Evolutionary conservation across 2,888 invertebrate species (phyloP), one percentile per base, ranked within the genome.

Genomic region (Calameuta filiformis): DNA sequence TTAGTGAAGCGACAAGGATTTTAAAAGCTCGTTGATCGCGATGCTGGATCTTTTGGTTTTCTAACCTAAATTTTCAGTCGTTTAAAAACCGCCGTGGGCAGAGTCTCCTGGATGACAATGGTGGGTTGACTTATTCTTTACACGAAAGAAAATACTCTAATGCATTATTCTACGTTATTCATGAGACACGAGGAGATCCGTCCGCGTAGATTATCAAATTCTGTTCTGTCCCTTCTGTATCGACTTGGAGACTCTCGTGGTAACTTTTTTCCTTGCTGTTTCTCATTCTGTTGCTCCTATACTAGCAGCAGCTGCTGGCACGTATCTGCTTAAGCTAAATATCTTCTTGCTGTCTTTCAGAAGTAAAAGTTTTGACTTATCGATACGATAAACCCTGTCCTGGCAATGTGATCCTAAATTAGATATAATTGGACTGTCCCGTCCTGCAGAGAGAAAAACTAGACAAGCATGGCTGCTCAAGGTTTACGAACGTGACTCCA

Each of bases 71-170:
- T 23, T 56, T 56, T 56, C 56, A 23, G 9, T 56, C 56, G 23
- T 56, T 23, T 56, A 23, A 56, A 56, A 56, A 6, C 2, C 9
- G 23, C 9, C 23, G 9, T 56, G 23, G 56, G 9, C 9, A 2
- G 56, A 23, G 23, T 6, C 2, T 56, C 15, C 40, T 56, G 40
- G 23, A 56, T 56, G 15, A 15, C 40, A 40, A 40, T 15, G 40
- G 40, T 15, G 40, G 15, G 15, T 40, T 15, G 1, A 56, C 1
- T 56, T 56, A 76, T 15, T 85, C 85, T 82, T 86, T 86, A 85
- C 85, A 79, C 83, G 73, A 77, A 73, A 74, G 79, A 81, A 83
- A 84, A 87, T 86, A 86, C 85, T 87, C 86, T 85, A 86, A 86
- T 85, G 84, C 81, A 80, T 79, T 76, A 81, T 74, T 78, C 82